Base-by-base conservation (phyloP, 2,888 invertebrate genomes). In the Pogonocherus hispidulus region DNA sequence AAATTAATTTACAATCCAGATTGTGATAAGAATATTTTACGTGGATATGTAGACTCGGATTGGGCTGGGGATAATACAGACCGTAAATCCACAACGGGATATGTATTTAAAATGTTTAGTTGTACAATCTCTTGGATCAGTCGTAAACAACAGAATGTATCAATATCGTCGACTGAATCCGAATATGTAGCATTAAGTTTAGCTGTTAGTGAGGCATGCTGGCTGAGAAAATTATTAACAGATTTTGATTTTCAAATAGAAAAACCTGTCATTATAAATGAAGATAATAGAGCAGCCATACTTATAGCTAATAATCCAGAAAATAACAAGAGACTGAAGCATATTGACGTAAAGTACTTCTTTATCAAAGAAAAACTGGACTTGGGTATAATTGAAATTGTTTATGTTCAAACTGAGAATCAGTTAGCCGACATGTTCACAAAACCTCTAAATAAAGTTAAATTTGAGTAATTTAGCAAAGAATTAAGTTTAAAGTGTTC, bases 351-450 rank as follows among this genome's bases (percentile, higher is more conserved):
- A 27, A 67, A 66, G 44, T 41, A 51, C 44, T 57, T 41, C 55
- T 72, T 72, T 59, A 41, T 67, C 4, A 63, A 64, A 49, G 66
- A 72, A 41, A 68, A 72, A 57, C 37, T 73, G 32, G 57, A 69
- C 18, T 11, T 22, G 14, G 59, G 59, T 32, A 16, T 63, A 3
- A 37, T 72, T 19, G 51, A 54, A 22, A 18, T 72, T 20, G 37
- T 37, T 14, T 55, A 73, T 56, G 16, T 70, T 32, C 51, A 49
- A 51, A 70, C 70, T 19, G 57, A 69, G 35, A 51, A 71, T 51
- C 73, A 71, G 59, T 11, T 71, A 8, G 69, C 69, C n/a, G 73
- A 73, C 55, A 57, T 66, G 23, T 62, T 70, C 9, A 70, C n/a
- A n/a, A n/a, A n/a, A n/a, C n/a, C n/a, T n/a, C n/a, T n/a, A n/a